phyloP scores from a whole-genome alignment of 1,140 invertebrate genomes.

The Helicoverpa zea region DNA sequence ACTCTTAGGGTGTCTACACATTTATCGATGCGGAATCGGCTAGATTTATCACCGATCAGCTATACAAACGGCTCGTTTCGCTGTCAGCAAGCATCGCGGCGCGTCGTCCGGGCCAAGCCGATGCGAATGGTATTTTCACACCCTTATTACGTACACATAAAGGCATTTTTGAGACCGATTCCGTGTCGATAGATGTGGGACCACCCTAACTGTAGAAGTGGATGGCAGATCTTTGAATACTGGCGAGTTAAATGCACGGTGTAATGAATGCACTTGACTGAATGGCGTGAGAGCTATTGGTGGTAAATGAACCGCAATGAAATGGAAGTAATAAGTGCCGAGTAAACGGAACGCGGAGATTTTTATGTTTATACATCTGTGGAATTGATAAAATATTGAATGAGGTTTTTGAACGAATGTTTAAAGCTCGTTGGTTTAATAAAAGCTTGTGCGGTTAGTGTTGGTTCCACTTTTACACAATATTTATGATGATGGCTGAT shows the following conservation, averaged over 20 bases:
- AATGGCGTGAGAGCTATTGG: conserved; percentile 50
- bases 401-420: background rate
- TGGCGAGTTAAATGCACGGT: conserved; percentile 42
- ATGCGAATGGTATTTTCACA: no score
- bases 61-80: no score
- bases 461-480: no score
- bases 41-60: no score
- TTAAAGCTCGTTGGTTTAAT: background rate
- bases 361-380: conserved; percentile 29
- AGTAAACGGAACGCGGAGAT: conserved; percentile 22
- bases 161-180: no score
- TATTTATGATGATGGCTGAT: no score
- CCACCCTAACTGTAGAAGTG: no score
- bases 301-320: conserved; percentile 48
- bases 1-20: background rate
- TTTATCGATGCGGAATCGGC: no score
- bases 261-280: conserved; percentile 53
- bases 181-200: no score
- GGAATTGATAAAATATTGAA: conserved; percentile 1
- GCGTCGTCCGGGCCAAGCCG: no score
- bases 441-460: background rate
- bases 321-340: conserved; percentile 48
- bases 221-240: background rate
- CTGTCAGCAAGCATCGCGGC: no score
- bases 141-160: no score